Base-by-base conservation (phyloP, 2,888 invertebrate genomes). In the Iselma pallidipennis region DNA sequence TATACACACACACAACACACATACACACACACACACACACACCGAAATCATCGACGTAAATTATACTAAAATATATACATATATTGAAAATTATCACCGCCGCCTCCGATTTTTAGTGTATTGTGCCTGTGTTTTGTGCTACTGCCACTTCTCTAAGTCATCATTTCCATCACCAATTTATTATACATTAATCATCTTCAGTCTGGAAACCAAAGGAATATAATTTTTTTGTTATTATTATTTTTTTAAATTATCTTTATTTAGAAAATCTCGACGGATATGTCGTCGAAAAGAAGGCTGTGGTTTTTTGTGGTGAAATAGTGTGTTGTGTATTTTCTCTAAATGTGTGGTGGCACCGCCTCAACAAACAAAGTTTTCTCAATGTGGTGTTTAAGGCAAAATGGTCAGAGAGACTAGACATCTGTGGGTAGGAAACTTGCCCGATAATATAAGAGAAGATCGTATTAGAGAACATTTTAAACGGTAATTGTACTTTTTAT, bases 351-450 rank as follows among this genome's bases (percentile, higher is more conserved):
- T 74, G 37, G 76, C 75, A 76, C 69, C 84, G 70, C 37, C 16
- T 37, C 37, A 85, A 84, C 85, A 86, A 86, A 86, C 85, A 80
- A 86, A 85, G 85, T 87, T 88, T 88, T 90, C 91, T 89, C 79
- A 89, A 92, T 92, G 92, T 91, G 91, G 93, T 91, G 91, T 90
- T 89, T 87, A 91, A 91, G 91, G 91, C 93, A 95, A 93, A 92
- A 98, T 98, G 98, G 97, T 98, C 92, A 96, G 97, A 92, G 96
- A 97, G 95, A 96, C 96, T 91, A 95, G 97, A 91, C 96, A 98
- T 90, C 92, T 98, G 89, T 96, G 96, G 95, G 96, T 98, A 91
- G 97, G 96, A 91, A 97, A 96, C 91, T 94, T 98, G 91, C 96
- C 97, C 92, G 96, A 96, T 89, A 96, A 95, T 89, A 94, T 95